Conservation (phyloP, 2,888 invertebrate species). For the Chorisops tibialis region DNA sequence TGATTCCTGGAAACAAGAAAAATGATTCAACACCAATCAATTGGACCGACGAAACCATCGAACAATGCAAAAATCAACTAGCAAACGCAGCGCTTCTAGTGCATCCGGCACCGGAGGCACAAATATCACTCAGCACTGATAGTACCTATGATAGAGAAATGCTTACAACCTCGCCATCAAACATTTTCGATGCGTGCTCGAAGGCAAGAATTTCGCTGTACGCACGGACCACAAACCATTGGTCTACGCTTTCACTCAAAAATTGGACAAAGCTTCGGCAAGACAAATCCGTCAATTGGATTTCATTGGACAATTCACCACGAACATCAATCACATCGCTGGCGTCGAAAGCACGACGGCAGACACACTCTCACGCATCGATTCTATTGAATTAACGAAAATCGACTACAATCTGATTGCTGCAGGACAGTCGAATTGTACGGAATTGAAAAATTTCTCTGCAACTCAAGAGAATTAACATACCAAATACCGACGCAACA, state of each 20-base stretch:
- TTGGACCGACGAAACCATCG: background rate
- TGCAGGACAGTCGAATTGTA: background rate
- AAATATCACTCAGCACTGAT: background rate
- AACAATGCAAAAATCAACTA: background rate
- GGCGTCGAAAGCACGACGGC: constrained; percentile 32
- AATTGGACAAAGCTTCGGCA: too few species aligned
- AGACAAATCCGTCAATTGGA: too few species aligned
- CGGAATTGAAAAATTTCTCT: background rate
- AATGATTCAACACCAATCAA: constrained; percentile 25
- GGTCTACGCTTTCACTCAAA: too few species aligned
- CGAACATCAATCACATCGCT: constrained; percentile 32
- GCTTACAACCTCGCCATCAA: background rate
- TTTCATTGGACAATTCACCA: constrained; percentile 22
- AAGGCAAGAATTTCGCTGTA: background rate
- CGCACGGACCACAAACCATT: too few species aligned
- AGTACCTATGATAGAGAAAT: background rate
- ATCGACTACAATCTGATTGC: constrained; percentile 20
- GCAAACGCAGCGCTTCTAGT: background rate
- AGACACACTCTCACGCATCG: constrained; percentile 33
- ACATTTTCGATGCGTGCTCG: too few species aligned
- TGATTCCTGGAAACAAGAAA: constrained; percentile 29
- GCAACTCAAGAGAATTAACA: background rate
- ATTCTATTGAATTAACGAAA: background rate
- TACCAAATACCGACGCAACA: background rate
- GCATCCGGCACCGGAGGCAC: background rate